These are phyloP conservation scores for Heterodera carotae DNA, from an alignment of 1,140 invertebrate species.

Conservation along the genomic window DNA sequence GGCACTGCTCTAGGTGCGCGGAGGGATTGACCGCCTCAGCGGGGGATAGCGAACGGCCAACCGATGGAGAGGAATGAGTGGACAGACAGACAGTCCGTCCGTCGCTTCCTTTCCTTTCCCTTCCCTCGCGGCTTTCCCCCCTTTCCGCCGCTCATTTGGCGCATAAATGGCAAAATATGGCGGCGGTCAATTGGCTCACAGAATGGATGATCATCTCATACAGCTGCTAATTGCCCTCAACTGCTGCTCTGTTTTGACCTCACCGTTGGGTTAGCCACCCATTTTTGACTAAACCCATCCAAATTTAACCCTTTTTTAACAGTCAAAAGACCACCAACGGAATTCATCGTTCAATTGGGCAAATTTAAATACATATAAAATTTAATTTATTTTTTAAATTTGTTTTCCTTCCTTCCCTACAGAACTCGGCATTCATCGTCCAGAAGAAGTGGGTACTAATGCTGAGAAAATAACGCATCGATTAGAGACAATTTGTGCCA, in stretches of 20 bases:
- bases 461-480: background rate
- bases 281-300: background rate
- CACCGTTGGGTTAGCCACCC: background rate
- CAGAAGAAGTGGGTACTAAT: background rate
- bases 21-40: background rate
- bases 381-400: constrained; percentile 4
- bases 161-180: background rate
- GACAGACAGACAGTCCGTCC: background rate
- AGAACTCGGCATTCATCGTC: constrained; percentile 3
- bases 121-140: background rate
- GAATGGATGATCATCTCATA: background rate
- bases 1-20: background rate
- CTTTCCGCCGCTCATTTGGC: too few relatives aligned
- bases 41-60: background rate
- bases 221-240: background rate
- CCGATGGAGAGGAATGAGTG: background rate
- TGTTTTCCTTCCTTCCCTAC: background rate
- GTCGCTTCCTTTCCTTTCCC: too few relatives aligned
- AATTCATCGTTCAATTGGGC: constrained; percentile 13
- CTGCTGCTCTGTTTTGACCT: background rate
- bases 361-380: background rate
- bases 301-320: background rate
- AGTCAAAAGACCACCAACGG: background rate
- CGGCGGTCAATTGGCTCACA: too few relatives aligned
- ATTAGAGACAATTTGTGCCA: constrained; percentile 20